Conservation (phyloP, 2,113 vertebrate genomes). For the Todiramphus chloris region DNA sequence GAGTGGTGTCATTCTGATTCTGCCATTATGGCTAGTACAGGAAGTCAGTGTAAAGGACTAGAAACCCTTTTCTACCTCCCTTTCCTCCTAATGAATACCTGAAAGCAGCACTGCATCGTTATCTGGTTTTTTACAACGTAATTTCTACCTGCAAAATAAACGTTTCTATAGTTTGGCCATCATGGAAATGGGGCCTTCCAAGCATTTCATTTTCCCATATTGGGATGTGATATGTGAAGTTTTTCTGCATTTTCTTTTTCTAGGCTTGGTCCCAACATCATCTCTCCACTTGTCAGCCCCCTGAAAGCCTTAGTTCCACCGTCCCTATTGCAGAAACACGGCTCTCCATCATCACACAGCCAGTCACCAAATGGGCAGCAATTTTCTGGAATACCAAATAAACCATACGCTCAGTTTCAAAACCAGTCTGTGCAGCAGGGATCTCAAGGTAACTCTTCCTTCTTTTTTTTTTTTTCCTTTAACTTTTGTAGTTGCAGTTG, state of each 20-base stretch:
- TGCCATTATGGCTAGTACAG: neutral
- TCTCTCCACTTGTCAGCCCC: constrained; percentile 82
- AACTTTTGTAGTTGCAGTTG: neutral
- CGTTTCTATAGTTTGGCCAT: neutral
- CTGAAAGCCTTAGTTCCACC: constrained; percentile 85
- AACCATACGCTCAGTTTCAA: constrained; percentile 80
- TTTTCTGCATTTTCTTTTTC: constrained; percentile 52
- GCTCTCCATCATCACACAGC: constrained; percentile 70
- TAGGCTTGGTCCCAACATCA: constrained; percentile 83
- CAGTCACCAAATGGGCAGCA: constrained; percentile 75
- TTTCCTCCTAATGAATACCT: neutral
- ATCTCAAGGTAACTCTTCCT: constrained; percentile 66
- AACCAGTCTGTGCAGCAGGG: constrained; percentile 80
- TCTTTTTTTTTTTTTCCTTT: too few species aligned
- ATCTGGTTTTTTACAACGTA: neutral
- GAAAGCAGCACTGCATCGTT: neutral
- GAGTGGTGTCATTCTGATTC: neutral
- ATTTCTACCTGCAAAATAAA: neutral
- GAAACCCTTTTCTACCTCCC: neutral
- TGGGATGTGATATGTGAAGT: constrained; percentile 3
- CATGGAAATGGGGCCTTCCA: neutral
- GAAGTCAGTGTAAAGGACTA: neutral
- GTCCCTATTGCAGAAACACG: constrained; percentile 80
- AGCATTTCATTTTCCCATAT: neutral
- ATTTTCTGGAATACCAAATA: constrained; percentile 77